These are phyloP conservation scores for Vannuccia rotundouncinata DNA, from an alignment of 2,888 invertebrate species.

Conservation along the genomic window DNA sequence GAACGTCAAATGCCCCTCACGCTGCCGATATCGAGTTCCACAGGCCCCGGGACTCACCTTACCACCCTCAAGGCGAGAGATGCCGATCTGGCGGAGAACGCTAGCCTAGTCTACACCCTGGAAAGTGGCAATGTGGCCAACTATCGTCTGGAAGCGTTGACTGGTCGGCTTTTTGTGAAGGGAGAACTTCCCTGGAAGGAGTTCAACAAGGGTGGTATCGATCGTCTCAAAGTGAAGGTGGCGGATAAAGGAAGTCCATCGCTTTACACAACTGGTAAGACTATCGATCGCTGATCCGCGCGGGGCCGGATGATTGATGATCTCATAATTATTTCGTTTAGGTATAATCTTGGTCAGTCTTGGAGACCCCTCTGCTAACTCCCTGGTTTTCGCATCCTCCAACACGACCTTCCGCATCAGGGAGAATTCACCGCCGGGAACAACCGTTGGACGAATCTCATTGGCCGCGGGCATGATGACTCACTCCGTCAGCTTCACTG, in stretches of 20 bases:
- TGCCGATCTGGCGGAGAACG: not conserved
- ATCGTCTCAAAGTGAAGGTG: not conserved
- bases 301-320: no score
- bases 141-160: not conserved
- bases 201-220: not conserved
- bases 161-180: not conserved
- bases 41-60: not conserved
- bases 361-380: not conserved
- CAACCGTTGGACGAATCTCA: not conserved
- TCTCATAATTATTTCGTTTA: no score
- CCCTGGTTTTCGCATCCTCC: not conserved
- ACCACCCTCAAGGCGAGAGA: not conserved
- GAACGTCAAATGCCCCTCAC: not conserved
- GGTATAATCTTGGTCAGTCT: not conserved
- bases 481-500: not conserved
- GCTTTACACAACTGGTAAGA: not conserved
- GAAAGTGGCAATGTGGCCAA: not conserved
- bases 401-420: not conserved
- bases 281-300: no score
- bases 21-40: not conserved
- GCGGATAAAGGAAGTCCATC: not conserved
- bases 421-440: not conserved
- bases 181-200: not conserved
- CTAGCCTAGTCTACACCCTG: slow-evolving; percentile 3
- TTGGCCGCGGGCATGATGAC: not conserved